A percentile compares a stretch with the other conserved stretches of the same genome.
Conservation (phyloP, 2,888 invertebrate genomes). For the Phortica okadai region DNA sequence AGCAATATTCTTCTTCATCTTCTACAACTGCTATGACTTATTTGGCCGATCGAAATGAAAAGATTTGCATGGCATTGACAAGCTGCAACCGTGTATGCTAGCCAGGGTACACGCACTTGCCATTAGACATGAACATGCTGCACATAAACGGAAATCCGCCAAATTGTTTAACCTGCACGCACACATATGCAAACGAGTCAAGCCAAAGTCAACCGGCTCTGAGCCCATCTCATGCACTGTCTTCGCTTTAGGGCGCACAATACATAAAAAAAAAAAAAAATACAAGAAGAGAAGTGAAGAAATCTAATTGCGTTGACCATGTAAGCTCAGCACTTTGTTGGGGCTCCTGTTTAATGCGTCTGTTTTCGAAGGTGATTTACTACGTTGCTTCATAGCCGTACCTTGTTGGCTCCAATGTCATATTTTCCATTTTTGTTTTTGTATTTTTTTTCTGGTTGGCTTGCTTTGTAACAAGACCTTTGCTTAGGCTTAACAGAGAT, state of each 20-base stretch:
- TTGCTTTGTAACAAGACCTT: neutral
- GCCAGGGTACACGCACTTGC: neutral
- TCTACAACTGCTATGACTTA: too few species aligned
- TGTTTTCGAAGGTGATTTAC: slow-evolving; percentile 18
- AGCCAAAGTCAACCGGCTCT: neutral
- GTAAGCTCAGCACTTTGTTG: neutral
- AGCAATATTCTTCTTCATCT: too few species aligned
- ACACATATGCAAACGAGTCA: neutral
- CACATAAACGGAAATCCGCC: slow-evolving; percentile 12
- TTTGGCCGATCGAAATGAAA: too few species aligned
- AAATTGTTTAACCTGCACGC: slow-evolving; percentile 8
- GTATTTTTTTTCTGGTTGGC: neutral
- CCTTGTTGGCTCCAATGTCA: too few species aligned
- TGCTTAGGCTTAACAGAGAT: slow-evolving; percentile 8
- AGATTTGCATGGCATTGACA: neutral
- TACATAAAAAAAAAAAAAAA: neutral
- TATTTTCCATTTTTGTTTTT: neutral
- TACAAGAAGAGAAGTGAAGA: neutral
- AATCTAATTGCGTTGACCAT: slow-evolving; percentile 6
- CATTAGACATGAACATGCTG: neutral
- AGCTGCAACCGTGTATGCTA: neutral
- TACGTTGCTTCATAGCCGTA: neutral
- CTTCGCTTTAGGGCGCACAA: neutral
- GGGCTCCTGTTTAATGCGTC: neutral
- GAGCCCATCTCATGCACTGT: neutral